Evolutionary conservation across 53 echinoderm and acorn worm species (phyloP).

Genomic region (Holothuria scabra): DNA sequence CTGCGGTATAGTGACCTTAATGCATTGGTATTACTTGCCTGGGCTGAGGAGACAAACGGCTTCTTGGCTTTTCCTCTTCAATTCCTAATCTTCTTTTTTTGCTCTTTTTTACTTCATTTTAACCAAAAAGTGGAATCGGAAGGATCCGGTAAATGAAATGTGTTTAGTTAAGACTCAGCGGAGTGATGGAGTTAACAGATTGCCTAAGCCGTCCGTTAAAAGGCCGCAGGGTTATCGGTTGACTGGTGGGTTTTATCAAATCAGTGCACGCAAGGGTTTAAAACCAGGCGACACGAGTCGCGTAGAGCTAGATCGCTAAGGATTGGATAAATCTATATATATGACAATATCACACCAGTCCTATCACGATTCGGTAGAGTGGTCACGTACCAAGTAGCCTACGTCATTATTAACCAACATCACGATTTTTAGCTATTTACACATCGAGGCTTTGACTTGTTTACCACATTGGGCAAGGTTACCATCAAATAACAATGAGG

Average conservation of each 20-base stretch:
- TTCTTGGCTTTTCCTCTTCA: too few relatives aligned
- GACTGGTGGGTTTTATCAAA: not conserved
- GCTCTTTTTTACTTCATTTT: slow-evolving; percentile 5
- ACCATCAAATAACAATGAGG: too few relatives aligned
- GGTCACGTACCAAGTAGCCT: too few relatives aligned
- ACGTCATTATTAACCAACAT: too few relatives aligned
- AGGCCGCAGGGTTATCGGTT: slow-evolving; percentile 33
- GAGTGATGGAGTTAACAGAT: slow-evolving; percentile 41
- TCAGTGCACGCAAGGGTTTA: not conserved
- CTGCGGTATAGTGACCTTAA: slow-evolving; percentile 31
- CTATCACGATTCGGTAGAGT: too few relatives aligned
- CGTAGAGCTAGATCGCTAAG: not conserved
- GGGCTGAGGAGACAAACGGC: not conserved
- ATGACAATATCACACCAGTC: too few relatives aligned
- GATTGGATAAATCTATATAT: too few relatives aligned
- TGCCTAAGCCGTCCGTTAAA: slow-evolving; percentile 10
- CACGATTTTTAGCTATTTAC: too few relatives aligned
- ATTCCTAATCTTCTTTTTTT: not conserved
- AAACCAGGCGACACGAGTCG: slow-evolving; percentile 31
- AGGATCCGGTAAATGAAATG: not conserved
- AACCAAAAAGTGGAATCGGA: slow-evolving; percentile 6
- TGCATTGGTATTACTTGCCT: slow-evolving; percentile 39
- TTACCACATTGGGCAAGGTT: too few relatives aligned
- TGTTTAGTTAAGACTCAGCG: slow-evolving; percentile 16
- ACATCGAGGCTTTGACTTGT: too few relatives aligned